These are phyloP conservation scores for Isurus oxyrinchus DNA, from an alignment of 2,113 vertebrate species.

Conservation along the genomic window DNA sequence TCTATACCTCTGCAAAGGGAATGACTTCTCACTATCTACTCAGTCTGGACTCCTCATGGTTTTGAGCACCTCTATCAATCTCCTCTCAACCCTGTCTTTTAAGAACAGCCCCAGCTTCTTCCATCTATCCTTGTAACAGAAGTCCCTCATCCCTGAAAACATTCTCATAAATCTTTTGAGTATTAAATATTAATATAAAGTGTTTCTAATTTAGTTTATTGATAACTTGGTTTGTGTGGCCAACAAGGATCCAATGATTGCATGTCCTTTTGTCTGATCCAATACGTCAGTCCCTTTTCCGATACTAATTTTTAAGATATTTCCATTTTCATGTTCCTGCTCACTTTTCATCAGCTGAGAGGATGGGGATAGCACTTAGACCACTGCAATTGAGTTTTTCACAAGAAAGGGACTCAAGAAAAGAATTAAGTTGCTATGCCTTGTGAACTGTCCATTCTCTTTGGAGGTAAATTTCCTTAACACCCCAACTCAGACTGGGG, in stretches of 20 bases:
- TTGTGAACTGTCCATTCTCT: not conserved
- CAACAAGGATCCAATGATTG: not conserved
- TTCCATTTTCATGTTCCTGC: not conserved
- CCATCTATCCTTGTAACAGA: not conserved
- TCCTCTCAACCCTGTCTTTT: not conserved
- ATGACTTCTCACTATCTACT: not conserved
- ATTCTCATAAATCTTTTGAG: not conserved
- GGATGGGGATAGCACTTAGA: not conserved
- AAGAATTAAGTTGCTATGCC: not conserved
- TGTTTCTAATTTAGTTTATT: not conserved
- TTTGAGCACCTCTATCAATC: not conserved
- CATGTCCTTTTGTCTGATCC: not conserved
- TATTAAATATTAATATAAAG: not conserved
- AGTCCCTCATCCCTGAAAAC: not conserved
- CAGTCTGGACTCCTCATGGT: not conserved
- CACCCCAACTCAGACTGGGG: not conserved
- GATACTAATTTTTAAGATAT: not conserved
- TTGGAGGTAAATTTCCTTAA: not conserved
- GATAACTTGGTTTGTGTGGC: not conserved
- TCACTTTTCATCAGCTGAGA: not conserved
- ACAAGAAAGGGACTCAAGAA: not conserved
- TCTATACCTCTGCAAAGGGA: not conserved
- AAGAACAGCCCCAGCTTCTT: not conserved
- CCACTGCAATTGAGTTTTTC: not conserved
- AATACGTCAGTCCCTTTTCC: not conserved